Evolutionary conservation across 2,888 invertebrate species (phyloP), one percentile per base, ranked within the genome.

Genomic region (Rhodophaea formosa): DNA sequence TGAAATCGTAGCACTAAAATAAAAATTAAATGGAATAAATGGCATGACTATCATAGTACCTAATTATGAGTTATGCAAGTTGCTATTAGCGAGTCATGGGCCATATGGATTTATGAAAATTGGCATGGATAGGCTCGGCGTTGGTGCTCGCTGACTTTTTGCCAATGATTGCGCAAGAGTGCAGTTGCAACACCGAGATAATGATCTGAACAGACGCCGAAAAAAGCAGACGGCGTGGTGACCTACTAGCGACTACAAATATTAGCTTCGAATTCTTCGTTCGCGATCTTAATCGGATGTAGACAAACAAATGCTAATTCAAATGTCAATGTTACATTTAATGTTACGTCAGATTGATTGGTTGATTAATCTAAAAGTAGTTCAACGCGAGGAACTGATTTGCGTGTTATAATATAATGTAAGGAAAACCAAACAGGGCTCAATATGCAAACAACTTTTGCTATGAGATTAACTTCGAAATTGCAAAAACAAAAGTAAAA

Each of bases 151-250:
- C 70, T 71, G 76, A 74, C 71, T 80, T 82, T 80, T 77, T 77
- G 83, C 77, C 78, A 80, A 72, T 58, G 60, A 68, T 88, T 88
- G 76, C 80, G 74, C 70, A 85, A 88, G 70, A 68, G 68, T 80
- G 79, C 76, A 80, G 77, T 81, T 84, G 82, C 82, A 84, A 77
- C 82, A 84, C 73, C 70, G 66, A 71, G 77, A 79, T 80, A 78
- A 79, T 77, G 75, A 80, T 73, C 78, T 65, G 61, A 68, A 70
- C 69, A 70, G 69, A 68, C 62, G 65, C 67, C 61, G 64, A 61
- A 75, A 74, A 75, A 69, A 59, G 61, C 53, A 59, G 63, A 59
- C 56, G 67, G 70, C 56, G 57, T 58, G 59, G 61, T 77, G 81
- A 79, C 82, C 81, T 79, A 84, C 75, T 80, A 66, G 69, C 64